A percentile compares a stretch with the other conserved stretches of the same genome.
These are phyloP conservation scores for Baryphthengus martii DNA, from an alignment of 2,113 vertebrate genomes.

Conservation along the genomic window DNA sequence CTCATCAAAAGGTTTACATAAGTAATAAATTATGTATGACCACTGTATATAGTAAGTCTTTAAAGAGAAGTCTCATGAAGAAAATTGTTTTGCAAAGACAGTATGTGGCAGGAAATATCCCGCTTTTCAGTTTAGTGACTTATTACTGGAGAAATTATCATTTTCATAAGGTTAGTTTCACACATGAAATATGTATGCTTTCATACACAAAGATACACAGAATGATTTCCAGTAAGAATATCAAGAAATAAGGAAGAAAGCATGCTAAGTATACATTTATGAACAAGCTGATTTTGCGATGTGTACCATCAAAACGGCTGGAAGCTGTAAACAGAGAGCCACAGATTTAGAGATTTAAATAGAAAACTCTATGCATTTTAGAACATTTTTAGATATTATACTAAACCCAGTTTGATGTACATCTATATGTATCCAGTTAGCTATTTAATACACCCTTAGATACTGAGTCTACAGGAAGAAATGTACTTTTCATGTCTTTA, in stretches of 20 bases:
- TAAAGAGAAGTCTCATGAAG: background rate
- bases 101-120: background rate
- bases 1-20: background rate
- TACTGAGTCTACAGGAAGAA: background rate
- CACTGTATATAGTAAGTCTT: background rate
- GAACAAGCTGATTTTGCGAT: background rate
- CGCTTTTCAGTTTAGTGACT: background rate
- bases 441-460: background rate
- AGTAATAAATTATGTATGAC: background rate
- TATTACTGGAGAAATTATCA: background rate
- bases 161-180: background rate
- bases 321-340: background rate
- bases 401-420: background rate
- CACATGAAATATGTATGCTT: background rate
- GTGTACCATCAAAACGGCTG: background rate
- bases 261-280: background rate
- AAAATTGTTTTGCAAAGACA: background rate
- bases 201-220: background rate
- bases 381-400: background rate
- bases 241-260: background rate
- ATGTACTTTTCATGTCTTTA: background rate
- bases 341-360: background rate
- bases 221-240: background rate
- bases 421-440: background rate
- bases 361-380: background rate